Evolutionary conservation across 2,888 invertebrate species (phyloP), one percentile per base, ranked within the genome.

Genomic region (Drosophila paranaensis): DNA sequence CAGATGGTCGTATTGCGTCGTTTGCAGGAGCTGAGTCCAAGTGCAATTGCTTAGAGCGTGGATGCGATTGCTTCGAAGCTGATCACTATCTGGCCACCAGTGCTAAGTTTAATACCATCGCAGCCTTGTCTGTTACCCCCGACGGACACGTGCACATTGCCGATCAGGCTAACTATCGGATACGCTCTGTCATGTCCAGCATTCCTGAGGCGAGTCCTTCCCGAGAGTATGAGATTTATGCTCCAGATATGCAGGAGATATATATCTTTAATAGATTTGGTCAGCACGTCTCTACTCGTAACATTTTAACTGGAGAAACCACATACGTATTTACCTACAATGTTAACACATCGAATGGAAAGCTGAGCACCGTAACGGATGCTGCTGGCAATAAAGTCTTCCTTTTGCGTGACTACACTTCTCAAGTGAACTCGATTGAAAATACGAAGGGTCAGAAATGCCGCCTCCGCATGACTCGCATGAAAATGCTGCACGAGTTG

Each of bases 271-370:
- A 98, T 89, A 94, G 97, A 80, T 98, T 98, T 90, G 99, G 99
- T 0, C 98, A 98, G 91, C 99, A 99, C 90, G 95, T 98, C 4
- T 96, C 97, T 63, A 99, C 98, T 0, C 96, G 96, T 81, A 98
- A 98, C 90, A 98, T 99, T 70, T 93, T 99, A n/a, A 98, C 98
- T 0, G 98, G 97, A 0, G 97, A 98, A 92, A 97, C 96, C 4
- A 96, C 97, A 78, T 99, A 98, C 91, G 95, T 97, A 3, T 99
- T 99, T 91, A 96, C 98, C 0, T 99, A 99, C 93, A 98, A 98
- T 82, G 98, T 98, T 0, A 98, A 98, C 91, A 98, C 98, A 0
- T 98, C 97, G 89, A 98, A 98, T 90, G 99, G 99, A 0, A 98
- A 98, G 91, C 94, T 99, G 25, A 97, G 97, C 88, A 97, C 97